Base-by-base conservation (phyloP, 2,113 vertebrate species). In the Prunella himalayana region DNA sequence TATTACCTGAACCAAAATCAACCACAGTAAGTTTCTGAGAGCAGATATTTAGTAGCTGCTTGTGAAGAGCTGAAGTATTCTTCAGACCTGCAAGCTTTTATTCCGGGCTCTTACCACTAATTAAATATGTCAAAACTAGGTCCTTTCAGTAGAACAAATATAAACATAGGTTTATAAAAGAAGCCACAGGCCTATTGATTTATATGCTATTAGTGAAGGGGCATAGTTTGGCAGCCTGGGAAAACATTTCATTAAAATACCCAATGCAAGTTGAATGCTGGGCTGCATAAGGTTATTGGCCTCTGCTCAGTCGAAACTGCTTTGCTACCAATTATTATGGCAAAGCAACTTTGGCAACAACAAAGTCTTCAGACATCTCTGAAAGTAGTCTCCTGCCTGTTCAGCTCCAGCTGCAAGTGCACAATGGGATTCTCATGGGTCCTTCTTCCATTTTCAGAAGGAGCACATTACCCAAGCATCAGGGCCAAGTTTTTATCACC, bases 371-470 rank as follows among this genome's bases (percentile, higher is more conserved):
- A 66, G 24, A 73, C 15, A 44, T 21, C 18, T 49, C 56, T 44
- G 50, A 45, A 23, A 5, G 25, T 1, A 31, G 20, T 27, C 19
- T 75, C 24, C 65, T 70, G 27, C 31, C 51, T 10, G 1, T 35
- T 60, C 37, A 76, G 49, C 61, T 77, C 37, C 66, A 47, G 31
- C 45, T 66, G 45, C 6, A 4, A 39, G n/a, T 1, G 2, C 15
- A 47, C 21, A 11, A 11, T 0, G 0, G 45, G 24, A 42, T 33
- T n/a, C 47, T 30, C 57, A 25, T 2, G 1, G 16, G 37, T 42
- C 22, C 50, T 42, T 57, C 54, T 71, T 49, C 27, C 25, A 25
- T 17, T 85, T 72, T 7, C 59, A 77, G 49, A 22, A 61, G 21
- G 13, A 79, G 27, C 8, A 70, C 3, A 1, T n/a, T 37, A 86